Conservation (phyloP, 2,888 invertebrate genomes). For the Eilema caniola region DNA sequence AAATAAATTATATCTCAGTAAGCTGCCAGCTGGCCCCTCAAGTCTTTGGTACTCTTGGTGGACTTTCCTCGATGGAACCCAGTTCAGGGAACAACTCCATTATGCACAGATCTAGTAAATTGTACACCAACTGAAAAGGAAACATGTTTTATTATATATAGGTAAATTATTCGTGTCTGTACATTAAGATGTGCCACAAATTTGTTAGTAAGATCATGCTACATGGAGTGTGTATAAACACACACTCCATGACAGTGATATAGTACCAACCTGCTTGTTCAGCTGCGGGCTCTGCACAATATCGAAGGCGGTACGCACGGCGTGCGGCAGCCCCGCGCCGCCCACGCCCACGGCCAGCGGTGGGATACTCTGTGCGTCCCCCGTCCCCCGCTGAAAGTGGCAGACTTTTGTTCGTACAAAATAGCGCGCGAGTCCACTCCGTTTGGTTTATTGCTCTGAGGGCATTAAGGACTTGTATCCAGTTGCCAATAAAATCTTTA, state of each 20-base stretch:
- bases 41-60: constrained; percentile 64
- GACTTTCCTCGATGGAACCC: constrained; percentile 48
- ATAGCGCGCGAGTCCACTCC: no score
- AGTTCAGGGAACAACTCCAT: constrained; percentile 93
- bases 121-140: constrained; percentile 91
- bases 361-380: constrained; percentile 67
- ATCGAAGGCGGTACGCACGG: constrained; percentile 73
- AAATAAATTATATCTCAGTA: constrained; percentile 37
- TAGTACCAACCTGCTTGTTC: constrained; percentile 86
- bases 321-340: constrained; percentile 65
- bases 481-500: no score
- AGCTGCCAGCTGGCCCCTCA: constrained; percentile 53
- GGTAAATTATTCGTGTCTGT: no score
- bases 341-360: constrained; percentile 45
- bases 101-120: constrained; percentile 91
- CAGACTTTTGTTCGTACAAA: no score
- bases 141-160: no score
- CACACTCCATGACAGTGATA: no score
- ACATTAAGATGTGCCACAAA: no score
- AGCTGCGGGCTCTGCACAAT: constrained; percentile 86
- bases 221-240: no score
- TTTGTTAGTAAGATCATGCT: no score
- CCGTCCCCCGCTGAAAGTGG: no score
- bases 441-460: no score
- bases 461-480: no score